Percentiles rank a stretch among this genome's conserved stretches.
phyloP scores from a whole-genome alignment of 2,113 vertebrate genomes.

The Herpetotheres cachinnans region DNA sequence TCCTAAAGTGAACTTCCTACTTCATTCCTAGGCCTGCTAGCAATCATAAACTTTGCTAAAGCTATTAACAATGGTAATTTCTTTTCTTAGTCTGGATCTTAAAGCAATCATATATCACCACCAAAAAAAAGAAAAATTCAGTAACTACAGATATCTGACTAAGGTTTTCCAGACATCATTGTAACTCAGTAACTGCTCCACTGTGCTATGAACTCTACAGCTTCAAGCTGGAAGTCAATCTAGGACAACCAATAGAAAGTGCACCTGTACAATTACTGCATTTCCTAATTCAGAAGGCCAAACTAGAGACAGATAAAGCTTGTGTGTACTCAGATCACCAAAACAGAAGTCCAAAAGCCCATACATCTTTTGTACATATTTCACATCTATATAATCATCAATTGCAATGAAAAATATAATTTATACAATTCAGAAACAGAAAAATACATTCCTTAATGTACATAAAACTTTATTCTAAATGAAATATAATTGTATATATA shows the following conservation, averaged over 20 bases:
- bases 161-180: slow-evolving; percentile 62
- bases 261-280: slow-evolving; percentile 74
- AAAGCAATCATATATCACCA: slow-evolving; percentile 21
- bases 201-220: slow-evolving; percentile 71
- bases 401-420: slow-evolving; percentile 1
- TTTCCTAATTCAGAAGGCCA: slow-evolving; percentile 70
- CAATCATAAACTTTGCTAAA: background rate
- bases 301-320: slow-evolving; percentile 45
- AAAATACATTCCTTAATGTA: background rate
- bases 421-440: slow-evolving; percentile 8
- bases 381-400: background rate
- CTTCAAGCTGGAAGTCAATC: slow-evolving; percentile 74
- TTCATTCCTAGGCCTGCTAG: slow-evolving; percentile 15
- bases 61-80: background rate
- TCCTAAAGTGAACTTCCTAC: slow-evolving; percentile 16
- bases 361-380: background rate
- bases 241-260: slow-evolving; percentile 77
- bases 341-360: background rate
- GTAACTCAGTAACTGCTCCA: slow-evolving; percentile 68
- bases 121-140: background rate
- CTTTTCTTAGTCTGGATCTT: background rate
- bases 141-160: slow-evolving; percentile 36
- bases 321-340: slow-evolving; percentile 44
- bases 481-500: background rate
- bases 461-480: background rate